phyloP scores from a whole-genome alignment of 2,797 vertebrate genomes.

The Geotrypetes seraphini region DNA sequence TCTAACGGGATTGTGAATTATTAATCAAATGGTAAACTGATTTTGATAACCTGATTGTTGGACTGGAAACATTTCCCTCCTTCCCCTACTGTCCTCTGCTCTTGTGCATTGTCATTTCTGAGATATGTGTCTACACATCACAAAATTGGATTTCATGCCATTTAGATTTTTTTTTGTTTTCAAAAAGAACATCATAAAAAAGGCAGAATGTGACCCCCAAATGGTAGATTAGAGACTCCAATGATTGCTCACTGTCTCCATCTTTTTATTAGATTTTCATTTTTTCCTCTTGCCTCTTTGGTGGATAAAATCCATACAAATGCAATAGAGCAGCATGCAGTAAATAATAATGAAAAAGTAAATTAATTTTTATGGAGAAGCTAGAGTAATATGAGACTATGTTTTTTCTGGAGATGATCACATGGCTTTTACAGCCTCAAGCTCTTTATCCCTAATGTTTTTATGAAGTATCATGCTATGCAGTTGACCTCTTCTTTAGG shows the following conservation, averaged over 20 bases:
- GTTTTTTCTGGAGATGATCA: constrained; percentile 54
- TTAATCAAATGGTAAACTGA: constrained; percentile 49
- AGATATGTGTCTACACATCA: constrained; percentile 57
- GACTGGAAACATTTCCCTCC: too few relatives aligned
- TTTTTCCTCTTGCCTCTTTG: constrained; percentile 24
- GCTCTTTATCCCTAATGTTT: constrained; percentile 37
- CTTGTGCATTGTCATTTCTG: constrained; percentile 49
- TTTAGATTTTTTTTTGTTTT: constrained; percentile 49
- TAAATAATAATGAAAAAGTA: constrained; percentile 90
- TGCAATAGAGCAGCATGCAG: constrained; percentile 74
- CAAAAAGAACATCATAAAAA: constrained; percentile 67
- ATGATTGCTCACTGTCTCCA: constrained; percentile 50
- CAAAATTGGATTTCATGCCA: constrained; percentile 59
- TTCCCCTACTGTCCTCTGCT: too few relatives aligned
- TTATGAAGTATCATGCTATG: background rate
- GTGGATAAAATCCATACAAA: constrained; percentile 82
- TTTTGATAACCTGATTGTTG: constrained; percentile 47
- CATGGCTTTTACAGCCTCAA: constrained; percentile 49
- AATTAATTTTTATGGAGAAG: constrained; percentile 72
- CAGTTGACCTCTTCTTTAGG: constrained; percentile 31
- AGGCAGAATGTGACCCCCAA: constrained; percentile 52
- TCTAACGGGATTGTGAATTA: constrained; percentile 58
- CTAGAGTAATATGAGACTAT: constrained; percentile 62
- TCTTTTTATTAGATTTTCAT: constrained; percentile 73
- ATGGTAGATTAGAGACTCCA: constrained; percentile 50